Evolutionary conservation across 2,113 vertebrate species (phyloP).

Genomic region (Pelecanus crispus): DNA sequence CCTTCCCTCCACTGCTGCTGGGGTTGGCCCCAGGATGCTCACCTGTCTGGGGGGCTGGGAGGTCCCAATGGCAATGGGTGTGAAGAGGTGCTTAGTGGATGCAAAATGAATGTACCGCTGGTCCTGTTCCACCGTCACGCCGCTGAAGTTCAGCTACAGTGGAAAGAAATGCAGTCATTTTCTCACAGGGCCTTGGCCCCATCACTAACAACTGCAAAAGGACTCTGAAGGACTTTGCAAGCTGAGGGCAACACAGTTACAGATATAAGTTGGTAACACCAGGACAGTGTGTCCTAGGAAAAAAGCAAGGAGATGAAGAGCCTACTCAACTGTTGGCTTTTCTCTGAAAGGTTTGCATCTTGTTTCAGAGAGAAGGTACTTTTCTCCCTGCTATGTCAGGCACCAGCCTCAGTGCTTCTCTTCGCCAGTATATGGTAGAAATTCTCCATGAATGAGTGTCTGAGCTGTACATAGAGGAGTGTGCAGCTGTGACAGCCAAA

Average conservation of each 20-base stretch:
- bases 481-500: neutral
- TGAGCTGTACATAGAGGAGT: neutral
- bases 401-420: neutral
- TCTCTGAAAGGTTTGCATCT: neutral
- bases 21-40: neutral
- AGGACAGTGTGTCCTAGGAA: neutral
- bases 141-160: constrained; percentile 83
- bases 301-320: neutral
- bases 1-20: neutral
- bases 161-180: neutral
- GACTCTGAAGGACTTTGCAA: neutral
- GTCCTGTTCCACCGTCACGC: constrained; percentile 75
- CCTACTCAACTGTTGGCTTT: neutral
- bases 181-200: neutral
- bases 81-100: constrained; percentile 78
- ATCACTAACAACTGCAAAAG: neutral
- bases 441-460: neutral
- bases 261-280: neutral
- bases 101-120: constrained; percentile 79
- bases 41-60: constrained; percentile 85
- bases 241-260: neutral
- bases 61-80: constrained; percentile 75
- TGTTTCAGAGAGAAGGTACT: neutral
- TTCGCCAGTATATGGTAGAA: neutral
- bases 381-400: neutral